Evolutionary conservation across 2,888 invertebrate species (phyloP), one percentile per base, ranked within the genome.

Genomic region (Watsonalla cultraria): DNA sequence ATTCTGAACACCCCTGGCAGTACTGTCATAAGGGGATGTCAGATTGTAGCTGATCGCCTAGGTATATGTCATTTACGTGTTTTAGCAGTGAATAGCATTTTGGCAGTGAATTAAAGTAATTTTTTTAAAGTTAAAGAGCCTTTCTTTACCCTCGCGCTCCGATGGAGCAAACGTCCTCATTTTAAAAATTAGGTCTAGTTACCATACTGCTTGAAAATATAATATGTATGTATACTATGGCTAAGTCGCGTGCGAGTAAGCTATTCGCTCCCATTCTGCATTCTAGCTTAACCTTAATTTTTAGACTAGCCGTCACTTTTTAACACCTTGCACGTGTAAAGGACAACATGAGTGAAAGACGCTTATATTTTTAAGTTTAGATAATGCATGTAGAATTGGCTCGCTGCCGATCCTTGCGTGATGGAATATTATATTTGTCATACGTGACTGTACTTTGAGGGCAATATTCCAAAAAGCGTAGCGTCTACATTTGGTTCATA

Each of bases 351-450:
- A 42, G 5, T 5, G 11, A 11, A 11, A 5, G 11, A 8, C 8
- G 42, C 9, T 11, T 11, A 42, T 11, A 24, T 24, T 24, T 24
- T 24, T 24, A 37, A 37, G 37, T 37, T 37, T 37, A 11, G 42
- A 8, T 11, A 54, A 51, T 56, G 66, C 62, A 66, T 67, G 56
- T 5, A 59, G 66, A 55, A 64, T 70, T 78, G 77, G 75, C 75
- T 60, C 51, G 54, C 54, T 65, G 75, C 78, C 76, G 65, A 70
- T 62, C 51, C 58, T 60, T 58, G 52, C 53, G 51, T 54, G 51
- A 37, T 37, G n/a, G 33, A 51, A 45, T 51, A 54, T 52, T 47
- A 52, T 11, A 6, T 45, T 47, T 11, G 47, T 39, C 13, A 6
- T 39, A 33, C 37, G 13, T 33, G 33, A 35, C 46, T 51, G 42